These are phyloP conservation scores for Botrylloides violaceus DNA, from an alignment of 23 tunicate genomes.

Conservation along the genomic window DNA sequence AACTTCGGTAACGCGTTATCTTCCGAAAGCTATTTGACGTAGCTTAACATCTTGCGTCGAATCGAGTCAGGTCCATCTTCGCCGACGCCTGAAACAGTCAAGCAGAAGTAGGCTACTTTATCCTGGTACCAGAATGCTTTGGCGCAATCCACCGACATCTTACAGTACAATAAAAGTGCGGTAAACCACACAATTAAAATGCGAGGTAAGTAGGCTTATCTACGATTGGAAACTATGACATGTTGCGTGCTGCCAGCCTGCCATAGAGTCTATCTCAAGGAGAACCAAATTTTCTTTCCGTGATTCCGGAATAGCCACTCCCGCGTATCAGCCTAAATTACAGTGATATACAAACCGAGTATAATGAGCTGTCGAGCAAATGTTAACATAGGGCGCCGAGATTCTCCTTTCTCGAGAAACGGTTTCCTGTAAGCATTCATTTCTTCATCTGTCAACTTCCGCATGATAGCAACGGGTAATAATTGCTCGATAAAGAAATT, in stretches of 20 bases:
- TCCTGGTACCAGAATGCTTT: too few relatives aligned
- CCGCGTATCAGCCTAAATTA: too few relatives aligned
- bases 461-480: constrained; percentile 36
- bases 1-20: constrained; percentile 56
- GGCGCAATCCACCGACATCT: too few relatives aligned
- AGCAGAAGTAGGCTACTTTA: too few relatives aligned
- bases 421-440: constrained; percentile 58
- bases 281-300: too few relatives aligned
- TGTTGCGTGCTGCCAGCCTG: too few relatives aligned
- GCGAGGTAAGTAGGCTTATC: too few relatives aligned
- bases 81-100: constrained; percentile 4
- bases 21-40: constrained; percentile 36
- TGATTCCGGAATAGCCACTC: too few relatives aligned
- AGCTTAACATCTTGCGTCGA: constrained; percentile 25
- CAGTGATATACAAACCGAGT: background rate
- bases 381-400: constrained; percentile 67
- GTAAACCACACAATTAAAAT: too few relatives aligned
- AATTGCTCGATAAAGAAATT: constrained; percentile 59
- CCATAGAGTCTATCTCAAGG: too few relatives aligned
- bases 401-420: constrained; percentile 44
- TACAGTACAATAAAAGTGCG: too few relatives aligned
- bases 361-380: constrained; percentile 52
- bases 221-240: too few relatives aligned
- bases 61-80: constrained; percentile 46
- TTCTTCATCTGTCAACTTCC: constrained; percentile 54